Conservation (phyloP, 2,113 vertebrate species). For the Eulemur macaco region DNA sequence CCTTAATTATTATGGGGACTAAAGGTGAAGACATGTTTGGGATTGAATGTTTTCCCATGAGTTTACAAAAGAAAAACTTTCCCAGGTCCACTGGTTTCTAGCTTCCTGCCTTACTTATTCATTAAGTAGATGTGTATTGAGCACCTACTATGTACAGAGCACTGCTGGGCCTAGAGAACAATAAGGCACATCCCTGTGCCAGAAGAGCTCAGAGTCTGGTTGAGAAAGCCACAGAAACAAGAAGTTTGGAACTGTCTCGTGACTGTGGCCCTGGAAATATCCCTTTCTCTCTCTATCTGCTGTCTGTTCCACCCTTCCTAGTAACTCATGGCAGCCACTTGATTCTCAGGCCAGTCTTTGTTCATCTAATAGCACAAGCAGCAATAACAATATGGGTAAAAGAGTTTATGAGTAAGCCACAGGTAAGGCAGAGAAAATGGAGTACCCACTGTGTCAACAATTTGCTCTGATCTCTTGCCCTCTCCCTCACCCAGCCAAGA, state of each 20-base stretch:
- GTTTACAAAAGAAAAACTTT: conserved; percentile 22
- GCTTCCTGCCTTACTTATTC: neutral
- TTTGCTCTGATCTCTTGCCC: neutral
- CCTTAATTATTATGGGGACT: neutral
- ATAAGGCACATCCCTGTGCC: neutral
- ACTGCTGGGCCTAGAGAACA: neutral
- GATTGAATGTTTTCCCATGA: neutral
- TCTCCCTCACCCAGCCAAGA: neutral
- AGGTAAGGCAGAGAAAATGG: neutral
- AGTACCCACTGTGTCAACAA: neutral
- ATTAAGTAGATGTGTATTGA: neutral
- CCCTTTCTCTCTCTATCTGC: neutral
- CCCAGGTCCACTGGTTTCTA: neutral
- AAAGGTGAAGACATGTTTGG: conserved; percentile 11
- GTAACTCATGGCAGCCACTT: neutral
- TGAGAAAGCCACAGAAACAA: conserved; percentile 5
- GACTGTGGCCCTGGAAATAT: neutral
- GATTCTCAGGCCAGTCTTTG: neutral
- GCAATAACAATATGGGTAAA: neutral
- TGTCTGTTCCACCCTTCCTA: neutral
- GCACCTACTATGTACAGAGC: neutral
- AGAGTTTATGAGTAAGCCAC: neutral
- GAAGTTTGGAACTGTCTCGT: neutral
- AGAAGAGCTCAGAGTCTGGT: neutral
- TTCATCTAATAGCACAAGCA: conserved; percentile 6